A percentile compares a stretch with the other conserved stretches of the same genome.
These are phyloP conservation scores for Misgurnus mizolepis DNA, from an alignment of 2,113 vertebrate species.

Conservation along the genomic window DNA sequence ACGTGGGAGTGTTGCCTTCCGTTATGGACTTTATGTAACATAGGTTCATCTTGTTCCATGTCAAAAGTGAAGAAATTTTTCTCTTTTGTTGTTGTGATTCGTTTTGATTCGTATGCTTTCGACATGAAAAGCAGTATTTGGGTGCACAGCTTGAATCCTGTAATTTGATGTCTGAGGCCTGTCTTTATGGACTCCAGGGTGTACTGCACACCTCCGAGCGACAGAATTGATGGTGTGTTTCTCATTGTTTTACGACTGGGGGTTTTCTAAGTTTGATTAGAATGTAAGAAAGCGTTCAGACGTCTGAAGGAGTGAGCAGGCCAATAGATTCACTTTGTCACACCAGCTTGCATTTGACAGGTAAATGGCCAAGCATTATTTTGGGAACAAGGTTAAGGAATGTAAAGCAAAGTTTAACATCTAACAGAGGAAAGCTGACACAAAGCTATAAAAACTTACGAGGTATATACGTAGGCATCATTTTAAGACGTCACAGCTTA, in stretches of 20 bases:
- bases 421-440: too few species aligned
- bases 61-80: constrained; percentile 30
- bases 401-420: too few species aligned
- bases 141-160: constrained; percentile 37
- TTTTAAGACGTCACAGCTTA: not conserved
- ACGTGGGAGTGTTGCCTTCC: not conserved
- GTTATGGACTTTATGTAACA: not conserved
- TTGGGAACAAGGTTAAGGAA: too few species aligned
- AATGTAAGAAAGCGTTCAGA: constrained; percentile 14
- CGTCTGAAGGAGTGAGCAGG: not conserved
- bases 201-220: constrained; percentile 6
- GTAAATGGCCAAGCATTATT: not conserved
- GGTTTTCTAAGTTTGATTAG: constrained; percentile 8
- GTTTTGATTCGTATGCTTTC: constrained; percentile 49
- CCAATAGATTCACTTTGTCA: not conserved
- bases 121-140: constrained; percentile 34
- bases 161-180: constrained; percentile 43
- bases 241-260: constrained; percentile 30
- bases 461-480: not conserved
- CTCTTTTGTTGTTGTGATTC: constrained; percentile 49
- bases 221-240: not conserved
- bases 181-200: constrained; percentile 47
- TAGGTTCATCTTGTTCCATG: constrained; percentile 49
- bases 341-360: not conserved
- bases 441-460: too few species aligned